A percentile compares a stretch with the other conserved stretches of the same genome.
Evolutionary conservation across 2,113 vertebrate species (phyloP).

Genomic region (Pedionomus torquatus): DNA sequence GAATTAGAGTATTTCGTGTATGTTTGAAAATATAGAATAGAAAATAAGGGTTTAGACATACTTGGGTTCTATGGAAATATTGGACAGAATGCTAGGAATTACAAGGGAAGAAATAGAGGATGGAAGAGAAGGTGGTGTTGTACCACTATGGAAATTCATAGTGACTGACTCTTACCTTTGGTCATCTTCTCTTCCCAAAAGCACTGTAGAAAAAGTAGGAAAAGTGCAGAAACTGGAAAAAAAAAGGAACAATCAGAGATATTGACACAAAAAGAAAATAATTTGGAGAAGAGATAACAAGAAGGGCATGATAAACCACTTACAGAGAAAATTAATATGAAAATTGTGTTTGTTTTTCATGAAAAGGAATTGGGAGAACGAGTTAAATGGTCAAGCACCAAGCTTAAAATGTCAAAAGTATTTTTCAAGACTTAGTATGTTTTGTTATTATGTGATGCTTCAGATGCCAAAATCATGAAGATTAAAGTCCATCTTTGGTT

Average conservation of each 20-base stretch:
- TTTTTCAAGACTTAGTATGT: neutral
- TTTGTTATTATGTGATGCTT: neutral
- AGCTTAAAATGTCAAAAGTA: neutral
- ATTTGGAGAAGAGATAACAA: neutral
- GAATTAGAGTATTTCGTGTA: neutral
- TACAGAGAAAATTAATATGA: neutral
- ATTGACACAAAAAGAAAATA: neutral
- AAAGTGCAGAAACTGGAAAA: neutral
- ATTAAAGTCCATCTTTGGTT: neutral
- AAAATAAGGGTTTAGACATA: neutral
- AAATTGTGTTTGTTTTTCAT: neutral
- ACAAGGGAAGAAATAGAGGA: neutral
- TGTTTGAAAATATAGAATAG: neutral
- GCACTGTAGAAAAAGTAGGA: neutral
- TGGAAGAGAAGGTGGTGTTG: neutral
- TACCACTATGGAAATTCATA: neutral
- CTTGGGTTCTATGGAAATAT: neutral
- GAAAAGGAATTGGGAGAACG: neutral
- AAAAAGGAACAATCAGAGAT: neutral
- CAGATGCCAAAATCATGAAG: neutral
- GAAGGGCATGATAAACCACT: neutral
- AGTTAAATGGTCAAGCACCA: neutral
- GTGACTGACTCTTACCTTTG: neutral
- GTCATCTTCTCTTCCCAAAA: neutral
- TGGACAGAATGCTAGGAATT: neutral